Conservation (phyloP, 2,113 vertebrate species). For the Microcebus jonahi region DNA sequence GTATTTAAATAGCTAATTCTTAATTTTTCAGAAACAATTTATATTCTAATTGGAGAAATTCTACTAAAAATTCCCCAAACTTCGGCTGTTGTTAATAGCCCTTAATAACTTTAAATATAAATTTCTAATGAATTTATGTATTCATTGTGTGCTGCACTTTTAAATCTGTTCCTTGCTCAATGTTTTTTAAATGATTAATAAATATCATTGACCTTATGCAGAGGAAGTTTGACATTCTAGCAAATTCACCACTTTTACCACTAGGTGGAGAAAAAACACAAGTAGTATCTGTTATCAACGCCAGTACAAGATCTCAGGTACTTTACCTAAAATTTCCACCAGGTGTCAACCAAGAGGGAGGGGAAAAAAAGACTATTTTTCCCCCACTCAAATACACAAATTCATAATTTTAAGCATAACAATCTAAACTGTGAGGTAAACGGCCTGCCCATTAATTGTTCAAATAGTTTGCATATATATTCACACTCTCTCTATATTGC, state of each 20-base stretch:
- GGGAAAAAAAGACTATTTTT: background rate
- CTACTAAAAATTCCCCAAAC: slow-evolving; percentile 21
- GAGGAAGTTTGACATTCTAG: background rate
- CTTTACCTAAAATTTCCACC: slow-evolving; percentile 52
- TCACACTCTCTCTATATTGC: background rate
- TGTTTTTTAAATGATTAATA: background rate
- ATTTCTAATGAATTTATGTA: background rate
- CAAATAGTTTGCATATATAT: background rate
- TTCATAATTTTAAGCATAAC: slow-evolving; percentile 1
- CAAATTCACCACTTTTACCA: slow-evolving; percentile 58
- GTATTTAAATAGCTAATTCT: background rate
- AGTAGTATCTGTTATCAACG: background rate
- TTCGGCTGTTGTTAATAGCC: background rate
- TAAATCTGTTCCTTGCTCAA: background rate
- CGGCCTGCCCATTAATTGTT: background rate
- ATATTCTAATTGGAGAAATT: background rate
- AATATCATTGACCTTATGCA: background rate
- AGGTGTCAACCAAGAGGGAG: slow-evolving; percentile 75
- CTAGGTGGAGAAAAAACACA: slow-evolving; percentile 81
- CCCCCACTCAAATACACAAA: background rate
- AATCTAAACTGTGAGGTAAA: slow-evolving; percentile 36
- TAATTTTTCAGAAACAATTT: slow-evolving; percentile 30
- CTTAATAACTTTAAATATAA: background rate
- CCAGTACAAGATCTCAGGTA: accelerated
- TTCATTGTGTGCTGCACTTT: background rate